Evolutionary conservation across 2,113 vertebrate species (phyloP).

Genomic region (Arizona elegans): DNA sequence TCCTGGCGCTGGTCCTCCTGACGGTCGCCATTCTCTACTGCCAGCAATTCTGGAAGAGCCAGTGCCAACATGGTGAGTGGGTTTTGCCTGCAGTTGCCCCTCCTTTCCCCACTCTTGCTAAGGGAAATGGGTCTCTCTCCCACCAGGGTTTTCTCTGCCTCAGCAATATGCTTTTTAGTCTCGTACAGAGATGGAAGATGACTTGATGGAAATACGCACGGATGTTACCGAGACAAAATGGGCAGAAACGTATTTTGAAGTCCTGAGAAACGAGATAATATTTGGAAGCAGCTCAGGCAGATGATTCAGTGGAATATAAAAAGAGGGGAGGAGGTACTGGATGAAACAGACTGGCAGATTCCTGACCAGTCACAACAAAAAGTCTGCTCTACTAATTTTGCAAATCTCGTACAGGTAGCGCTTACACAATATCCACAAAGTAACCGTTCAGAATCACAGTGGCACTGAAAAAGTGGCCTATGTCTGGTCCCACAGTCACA

Average conservation of each 20-base stretch:
- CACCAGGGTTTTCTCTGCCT: no score
- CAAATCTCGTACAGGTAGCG: background rate
- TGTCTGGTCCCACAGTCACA: no score
- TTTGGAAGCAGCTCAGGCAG: background rate
- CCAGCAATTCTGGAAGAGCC: conserved; percentile 71
- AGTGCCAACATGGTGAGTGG: conserved; percentile 68
- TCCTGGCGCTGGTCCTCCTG: conserved; percentile 68
- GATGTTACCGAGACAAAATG: background rate
- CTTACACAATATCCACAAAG: no score
- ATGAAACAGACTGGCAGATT: background rate
- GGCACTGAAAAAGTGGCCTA: no score
- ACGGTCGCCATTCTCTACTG: conserved; percentile 73
- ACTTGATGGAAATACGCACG: background rate
- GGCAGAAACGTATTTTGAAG: background rate
- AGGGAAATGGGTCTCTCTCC: background rate
- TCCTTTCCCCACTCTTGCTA: background rate
- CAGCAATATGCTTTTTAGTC: background rate
- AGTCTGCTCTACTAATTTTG: background rate
- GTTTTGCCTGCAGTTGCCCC: background rate
- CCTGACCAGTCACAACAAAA: background rate
- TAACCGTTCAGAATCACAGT: no score
- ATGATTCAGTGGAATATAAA: background rate
- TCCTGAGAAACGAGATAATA: background rate
- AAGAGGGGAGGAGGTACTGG: background rate
- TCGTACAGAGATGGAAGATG: background rate